phyloP scores from a whole-genome alignment of 1,140 invertebrate species.

The Zaprionus ornatus region DNA sequence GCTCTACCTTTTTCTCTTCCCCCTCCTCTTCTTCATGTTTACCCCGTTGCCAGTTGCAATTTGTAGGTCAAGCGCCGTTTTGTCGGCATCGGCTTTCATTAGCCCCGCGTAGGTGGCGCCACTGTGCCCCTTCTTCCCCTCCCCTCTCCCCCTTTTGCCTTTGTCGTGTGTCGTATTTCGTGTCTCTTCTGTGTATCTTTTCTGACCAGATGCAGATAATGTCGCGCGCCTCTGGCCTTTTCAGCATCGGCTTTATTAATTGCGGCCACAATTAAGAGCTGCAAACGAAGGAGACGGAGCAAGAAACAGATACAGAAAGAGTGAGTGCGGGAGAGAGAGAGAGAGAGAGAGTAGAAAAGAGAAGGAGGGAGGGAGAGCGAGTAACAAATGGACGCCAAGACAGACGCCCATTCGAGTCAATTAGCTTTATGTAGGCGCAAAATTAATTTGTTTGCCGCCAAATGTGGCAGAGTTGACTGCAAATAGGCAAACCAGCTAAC shows the following conservation, averaged over 20 bases:
- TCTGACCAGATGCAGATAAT: slow-evolving; percentile 54
- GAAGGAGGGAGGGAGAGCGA: slow-evolving; percentile 2
- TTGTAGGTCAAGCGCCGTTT: slow-evolving; percentile 71
- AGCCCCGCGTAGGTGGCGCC: slow-evolving; percentile 42
- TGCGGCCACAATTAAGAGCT: slow-evolving; percentile 52
- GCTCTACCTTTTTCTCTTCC: background rate
- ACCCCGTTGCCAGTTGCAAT: slow-evolving; percentile 8
- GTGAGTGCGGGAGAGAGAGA: background rate
- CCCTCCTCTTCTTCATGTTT: background rate
- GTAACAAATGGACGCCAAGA: slow-evolving; percentile 8
- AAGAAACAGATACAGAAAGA: background rate
- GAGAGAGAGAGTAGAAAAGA: background rate
- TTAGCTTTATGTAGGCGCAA: slow-evolving; percentile 76
- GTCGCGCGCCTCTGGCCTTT: slow-evolving; percentile 8
- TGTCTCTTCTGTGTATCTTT: background rate
- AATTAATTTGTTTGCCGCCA: slow-evolving; percentile 78
- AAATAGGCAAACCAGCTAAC: slow-evolving; percentile 28
- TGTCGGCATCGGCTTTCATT: slow-evolving; percentile 30
- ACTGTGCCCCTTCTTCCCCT: background rate
- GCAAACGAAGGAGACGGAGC: background rate
- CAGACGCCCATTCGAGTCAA: slow-evolving; percentile 63
- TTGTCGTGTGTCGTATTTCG: background rate
- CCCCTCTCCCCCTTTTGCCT: too few species aligned
- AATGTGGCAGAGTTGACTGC: slow-evolving; percentile 58
- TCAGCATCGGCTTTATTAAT: slow-evolving; percentile 37